Conservation (phyloP, 1,140 invertebrate species). For the Pemphigus obesinymphae region DNA sequence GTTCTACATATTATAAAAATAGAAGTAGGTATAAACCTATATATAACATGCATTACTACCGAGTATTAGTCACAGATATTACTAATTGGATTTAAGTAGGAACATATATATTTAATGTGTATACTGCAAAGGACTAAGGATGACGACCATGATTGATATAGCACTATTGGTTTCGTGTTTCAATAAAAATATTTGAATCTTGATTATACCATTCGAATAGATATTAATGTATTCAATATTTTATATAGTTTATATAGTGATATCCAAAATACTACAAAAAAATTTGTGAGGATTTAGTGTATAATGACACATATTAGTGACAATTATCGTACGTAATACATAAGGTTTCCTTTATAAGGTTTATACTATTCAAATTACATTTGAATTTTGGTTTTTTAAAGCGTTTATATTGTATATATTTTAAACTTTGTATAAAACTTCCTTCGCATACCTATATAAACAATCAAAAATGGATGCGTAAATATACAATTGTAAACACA, state of each 20-base stretch:
- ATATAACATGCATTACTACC: neutral
- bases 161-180: neutral
- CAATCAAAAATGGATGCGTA: neutral
- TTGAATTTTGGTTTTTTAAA: neutral
- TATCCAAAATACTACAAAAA: neutral
- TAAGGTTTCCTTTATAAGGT: neutral
- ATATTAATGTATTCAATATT: too few species aligned
- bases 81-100: slow-evolving; percentile 14
- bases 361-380: neutral
- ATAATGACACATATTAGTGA: neutral
- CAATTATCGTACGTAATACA: neutral
- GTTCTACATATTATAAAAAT: neutral
- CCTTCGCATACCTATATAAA: neutral
- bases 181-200: neutral
- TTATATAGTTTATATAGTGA: too few species aligned
- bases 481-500: too few species aligned
- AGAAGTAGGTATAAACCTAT: neutral
- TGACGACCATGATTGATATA: neutral
- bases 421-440: too few species aligned
- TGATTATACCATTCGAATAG: too few species aligned
- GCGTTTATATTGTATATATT: neutral
- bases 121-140: neutral
- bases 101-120: too few species aligned
- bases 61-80: neutral
- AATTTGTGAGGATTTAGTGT: neutral